phyloP scores from a whole-genome alignment of 1,140 invertebrate species.

The Magallana gigas region DNA sequence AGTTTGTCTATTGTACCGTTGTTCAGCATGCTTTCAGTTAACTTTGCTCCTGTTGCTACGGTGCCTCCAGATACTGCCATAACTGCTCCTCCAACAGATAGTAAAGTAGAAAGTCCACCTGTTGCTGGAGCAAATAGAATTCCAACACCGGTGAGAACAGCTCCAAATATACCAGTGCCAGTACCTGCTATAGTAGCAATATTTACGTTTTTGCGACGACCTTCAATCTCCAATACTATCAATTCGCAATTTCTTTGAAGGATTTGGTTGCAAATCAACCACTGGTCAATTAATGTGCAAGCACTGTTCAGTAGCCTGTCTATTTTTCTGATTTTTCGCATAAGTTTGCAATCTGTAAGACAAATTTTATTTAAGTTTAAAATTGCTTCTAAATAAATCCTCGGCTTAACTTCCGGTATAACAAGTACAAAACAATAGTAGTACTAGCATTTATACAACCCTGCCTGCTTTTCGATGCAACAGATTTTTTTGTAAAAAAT shows the following conservation, averaged over 20 bases:
- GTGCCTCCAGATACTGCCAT: conserved; percentile 43
- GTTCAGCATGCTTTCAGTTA: conserved; percentile 40
- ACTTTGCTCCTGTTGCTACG: conserved; percentile 35
- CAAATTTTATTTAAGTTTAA: too few relatives aligned
- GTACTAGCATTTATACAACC: background rate
- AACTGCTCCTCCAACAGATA: conserved; percentile 36
- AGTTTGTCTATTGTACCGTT: conserved; percentile 19
- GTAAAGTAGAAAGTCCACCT: conserved; percentile 22
- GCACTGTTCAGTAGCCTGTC: conserved; percentile 18
- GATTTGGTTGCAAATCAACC: conserved; percentile 24
- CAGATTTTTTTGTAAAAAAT: too few relatives aligned
- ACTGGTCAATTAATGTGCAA: conserved; percentile 13
- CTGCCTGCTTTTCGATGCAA: too few relatives aligned
- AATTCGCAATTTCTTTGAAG: conserved; percentile 34
- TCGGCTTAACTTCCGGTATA: too few relatives aligned
- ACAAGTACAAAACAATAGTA: background rate
- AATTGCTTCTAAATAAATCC: too few relatives aligned
- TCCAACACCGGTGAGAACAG: conserved; percentile 6
- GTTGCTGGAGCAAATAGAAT: conserved; percentile 17
- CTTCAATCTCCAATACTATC: conserved; percentile 42
- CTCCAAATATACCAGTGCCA: conserved; percentile 30
- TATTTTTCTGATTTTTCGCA: conserved; percentile 18
- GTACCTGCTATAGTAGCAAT: conserved; percentile 44
- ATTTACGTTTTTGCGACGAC: conserved; percentile 39
- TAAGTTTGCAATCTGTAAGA: background rate